Base-by-base conservation (phyloP, 2,888 invertebrate species). In the Luperina nickerlii region DNA sequence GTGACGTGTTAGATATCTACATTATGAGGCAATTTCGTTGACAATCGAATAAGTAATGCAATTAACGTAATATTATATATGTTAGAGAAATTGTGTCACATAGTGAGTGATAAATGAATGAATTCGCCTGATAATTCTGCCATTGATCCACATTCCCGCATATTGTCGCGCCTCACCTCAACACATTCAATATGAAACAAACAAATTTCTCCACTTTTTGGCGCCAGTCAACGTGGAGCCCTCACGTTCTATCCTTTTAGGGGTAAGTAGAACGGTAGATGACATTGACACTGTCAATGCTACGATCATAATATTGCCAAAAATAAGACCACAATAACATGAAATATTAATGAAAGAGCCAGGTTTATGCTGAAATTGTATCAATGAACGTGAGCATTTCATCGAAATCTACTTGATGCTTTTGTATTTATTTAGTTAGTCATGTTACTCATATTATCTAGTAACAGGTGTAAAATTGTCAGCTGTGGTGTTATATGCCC, bases 251-350 rank as follows among this genome's bases (percentile, higher is more conserved):
- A 60, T 57, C 57, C 32, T 67, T 71, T 51, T 68, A 74, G 32
- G 42, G 48, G 32, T 68, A 71, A 74, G 63, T 71, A 80, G 71
- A 62, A 66, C 72, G 6, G 42, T 13, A 60, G 73, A 32, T 68
- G 74, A 60, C 80, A 66, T 67, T 79, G 74, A 74, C 51, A 68
- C 13, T 68, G 24, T 9, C 1, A 32, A 32, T 71, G 9, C 60
- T 71, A 8, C 11, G 57, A 63, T 51, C 18, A 38, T 81, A n/a
- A 32, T 63, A 9, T 70, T 69, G 27, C 1, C 8, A 54, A 66
- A 54, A 13, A 15, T 27, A 5, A 20, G 6, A 38, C 18, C 7
- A 32, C 18, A 18, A 7, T 24, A 70, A 13, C 32, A 70, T 18
- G 32, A 15, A 45, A 48, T 66, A 20, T 11, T 24, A n/a, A 11